These are phyloP conservation scores for Scarus forsteni DNA, from an alignment of 2,797 vertebrate species.

Conservation along the genomic window DNA sequence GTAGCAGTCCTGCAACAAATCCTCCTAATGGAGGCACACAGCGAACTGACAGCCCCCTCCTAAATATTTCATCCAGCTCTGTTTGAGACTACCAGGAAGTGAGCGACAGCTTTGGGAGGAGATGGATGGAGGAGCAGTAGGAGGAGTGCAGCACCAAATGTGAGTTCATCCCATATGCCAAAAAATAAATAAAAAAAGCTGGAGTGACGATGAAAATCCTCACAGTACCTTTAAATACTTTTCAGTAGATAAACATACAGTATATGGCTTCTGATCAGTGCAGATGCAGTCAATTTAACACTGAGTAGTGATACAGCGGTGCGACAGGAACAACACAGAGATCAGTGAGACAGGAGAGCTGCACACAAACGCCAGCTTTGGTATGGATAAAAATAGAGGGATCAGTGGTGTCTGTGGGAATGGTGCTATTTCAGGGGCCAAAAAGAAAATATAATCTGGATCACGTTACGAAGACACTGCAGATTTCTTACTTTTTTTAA, in stretches of 20 bases:
- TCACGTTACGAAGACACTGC: no score
- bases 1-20: constrained; percentile 42
- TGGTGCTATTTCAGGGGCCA: no score
- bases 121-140: constrained; percentile 8
- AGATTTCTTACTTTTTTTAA: no score
- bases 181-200: constrained; percentile 3
- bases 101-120: constrained; percentile 9
- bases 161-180: neutral
- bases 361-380: neutral
- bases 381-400: neutral
- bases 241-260: neutral
- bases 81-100: constrained; percentile 43
- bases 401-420: neutral
- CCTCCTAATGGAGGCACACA: constrained; percentile 67
- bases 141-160: constrained; percentile 16
- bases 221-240: neutral
- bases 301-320: constrained; percentile 19
- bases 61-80: constrained; percentile 76
- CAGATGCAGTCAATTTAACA: neutral
- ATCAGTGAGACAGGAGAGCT: neutral
- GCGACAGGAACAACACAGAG: constrained; percentile 6
- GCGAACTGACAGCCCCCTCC: constrained; percentile 51
- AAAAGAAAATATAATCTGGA: no score
- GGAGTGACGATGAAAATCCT: neutral
- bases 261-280: neutral